Conservation (phyloP, 2,113 vertebrate genomes). For the Hyla sarda region DNA sequence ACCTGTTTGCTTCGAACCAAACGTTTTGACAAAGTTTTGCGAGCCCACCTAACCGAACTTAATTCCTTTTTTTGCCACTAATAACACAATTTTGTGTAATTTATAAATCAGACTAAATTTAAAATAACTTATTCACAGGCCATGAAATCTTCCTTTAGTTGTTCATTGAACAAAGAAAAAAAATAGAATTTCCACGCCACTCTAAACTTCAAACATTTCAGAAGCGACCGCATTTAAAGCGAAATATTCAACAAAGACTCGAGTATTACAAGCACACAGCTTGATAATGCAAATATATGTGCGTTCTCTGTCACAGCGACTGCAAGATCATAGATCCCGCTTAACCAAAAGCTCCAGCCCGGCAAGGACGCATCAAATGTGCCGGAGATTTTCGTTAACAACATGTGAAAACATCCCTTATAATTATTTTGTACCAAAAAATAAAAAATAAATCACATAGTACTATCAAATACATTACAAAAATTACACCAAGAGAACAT, state of each 20-base stretch:
- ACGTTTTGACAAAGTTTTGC: too few species aligned
- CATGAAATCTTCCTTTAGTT: neutral
- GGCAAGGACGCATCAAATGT: neutral
- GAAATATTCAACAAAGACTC: neutral
- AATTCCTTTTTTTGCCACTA: too few species aligned
- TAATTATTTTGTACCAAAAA: constrained; percentile 24
- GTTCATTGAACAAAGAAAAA: neutral
- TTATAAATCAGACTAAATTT: too few species aligned
- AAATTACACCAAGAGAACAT: neutral
- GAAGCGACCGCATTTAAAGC: neutral
- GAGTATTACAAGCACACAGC: constrained; percentile 16
- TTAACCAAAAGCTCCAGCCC: constrained; percentile 11
- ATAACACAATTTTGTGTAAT: too few species aligned
- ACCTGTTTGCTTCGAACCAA: too few species aligned
- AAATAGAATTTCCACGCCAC: neutral
- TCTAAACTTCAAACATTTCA: constrained; percentile 5
- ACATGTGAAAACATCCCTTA: constrained; percentile 28
- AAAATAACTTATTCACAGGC: neutral
- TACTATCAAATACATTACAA: neutral
- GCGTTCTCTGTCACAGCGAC: constrained; percentile 20
- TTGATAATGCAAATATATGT: constrained; percentile 39
- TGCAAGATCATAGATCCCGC: constrained; percentile 9
- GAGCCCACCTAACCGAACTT: too few species aligned
- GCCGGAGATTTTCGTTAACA: neutral
- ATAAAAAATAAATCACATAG: neutral